These are phyloP conservation scores for Chaenocephalus aceratus DNA, from an alignment of 2,113 vertebrate species.

Conservation along the genomic window DNA sequence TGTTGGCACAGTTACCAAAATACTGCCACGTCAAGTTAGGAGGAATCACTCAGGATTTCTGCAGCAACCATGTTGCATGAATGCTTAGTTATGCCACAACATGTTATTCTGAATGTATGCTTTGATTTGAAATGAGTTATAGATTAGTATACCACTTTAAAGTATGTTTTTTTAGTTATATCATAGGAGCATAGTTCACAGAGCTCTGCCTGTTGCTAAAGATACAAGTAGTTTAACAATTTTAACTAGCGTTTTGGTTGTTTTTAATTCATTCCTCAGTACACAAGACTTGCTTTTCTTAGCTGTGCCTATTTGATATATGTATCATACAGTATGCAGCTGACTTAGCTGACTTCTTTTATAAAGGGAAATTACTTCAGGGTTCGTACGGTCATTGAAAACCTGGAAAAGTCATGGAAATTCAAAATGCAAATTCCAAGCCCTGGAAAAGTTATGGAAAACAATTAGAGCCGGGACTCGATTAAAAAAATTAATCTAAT, in stretches of 20 bases:
- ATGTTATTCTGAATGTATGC: not conserved
- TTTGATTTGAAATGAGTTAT: not conserved
- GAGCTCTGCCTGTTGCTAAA: not conserved
- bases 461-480: too few species aligned
- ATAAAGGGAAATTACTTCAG: not conserved
- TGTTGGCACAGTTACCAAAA: slow-evolving; percentile 62
- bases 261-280: not conserved
- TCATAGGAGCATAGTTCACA: not conserved
- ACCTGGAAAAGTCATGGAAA: too few species aligned
- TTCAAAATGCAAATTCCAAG: too few species aligned
- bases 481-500: too few species aligned
- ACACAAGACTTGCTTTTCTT: not conserved
- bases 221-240: not conserved
- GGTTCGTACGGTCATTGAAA: too few species aligned
- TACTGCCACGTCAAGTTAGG: slow-evolving; percentile 53
- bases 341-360: not conserved
- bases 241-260: not conserved
- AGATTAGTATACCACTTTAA: too few species aligned
- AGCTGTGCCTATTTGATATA: not conserved
- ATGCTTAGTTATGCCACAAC: not conserved
- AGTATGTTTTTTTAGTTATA: not conserved
- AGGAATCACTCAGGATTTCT: not conserved
- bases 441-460: too few species aligned
- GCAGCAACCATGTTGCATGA: not conserved
- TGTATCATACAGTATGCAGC: not conserved